Conservation (phyloP, 1,140 invertebrate genomes). For the Polypedilum pembai region DNA sequence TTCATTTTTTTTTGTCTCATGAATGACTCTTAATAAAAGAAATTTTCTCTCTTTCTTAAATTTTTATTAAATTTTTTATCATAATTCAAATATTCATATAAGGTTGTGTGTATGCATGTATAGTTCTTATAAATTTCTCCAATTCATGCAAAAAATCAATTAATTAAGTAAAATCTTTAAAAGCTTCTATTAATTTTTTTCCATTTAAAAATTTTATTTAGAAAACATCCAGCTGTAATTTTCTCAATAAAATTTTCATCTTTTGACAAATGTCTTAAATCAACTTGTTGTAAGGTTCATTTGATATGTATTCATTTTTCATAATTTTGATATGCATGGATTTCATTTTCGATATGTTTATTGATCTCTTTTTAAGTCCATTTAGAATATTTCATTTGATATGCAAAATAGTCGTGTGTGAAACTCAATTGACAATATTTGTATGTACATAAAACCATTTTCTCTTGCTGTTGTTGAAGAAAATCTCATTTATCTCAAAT, state of each 20-base stretch:
- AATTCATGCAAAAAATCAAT: neutral
- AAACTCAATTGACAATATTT: neutral
- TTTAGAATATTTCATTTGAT: neutral
- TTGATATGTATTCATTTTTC: neutral
- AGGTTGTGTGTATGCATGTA: neutral
- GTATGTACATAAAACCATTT: neutral
- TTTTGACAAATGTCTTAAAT: neutral
- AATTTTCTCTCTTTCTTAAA: neutral
- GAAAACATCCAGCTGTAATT: constrained; percentile 25
- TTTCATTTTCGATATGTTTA: neutral
- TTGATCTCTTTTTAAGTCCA: constrained; percentile 22
- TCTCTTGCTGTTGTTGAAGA: neutral
- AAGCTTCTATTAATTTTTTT: neutral
- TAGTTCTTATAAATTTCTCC: neutral
- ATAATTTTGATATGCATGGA: neutral
- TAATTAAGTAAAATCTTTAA: neutral
- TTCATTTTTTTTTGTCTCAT: constrained; percentile 5
- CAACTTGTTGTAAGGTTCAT: neutral
- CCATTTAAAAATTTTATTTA: constrained; percentile 11
- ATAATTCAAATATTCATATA: neutral
- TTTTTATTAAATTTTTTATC: neutral
- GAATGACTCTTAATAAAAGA: neutral
- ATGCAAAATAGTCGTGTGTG: neutral
- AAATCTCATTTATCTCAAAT: neutral
- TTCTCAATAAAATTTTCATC: neutral